Base-by-base conservation (phyloP, 2,888 invertebrate genomes). In the Anticlea derivata region DNA sequence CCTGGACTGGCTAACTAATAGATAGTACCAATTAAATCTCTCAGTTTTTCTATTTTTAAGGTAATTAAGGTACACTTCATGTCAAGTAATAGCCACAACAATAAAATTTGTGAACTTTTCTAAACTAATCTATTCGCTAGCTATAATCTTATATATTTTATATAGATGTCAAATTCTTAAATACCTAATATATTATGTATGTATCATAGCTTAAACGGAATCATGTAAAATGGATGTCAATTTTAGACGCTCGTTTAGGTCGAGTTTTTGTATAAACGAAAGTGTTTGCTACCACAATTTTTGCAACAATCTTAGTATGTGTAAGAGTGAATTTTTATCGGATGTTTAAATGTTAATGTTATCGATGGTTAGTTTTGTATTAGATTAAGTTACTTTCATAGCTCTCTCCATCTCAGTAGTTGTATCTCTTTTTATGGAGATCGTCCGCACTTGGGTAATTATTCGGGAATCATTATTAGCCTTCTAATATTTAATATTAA, bases 221-320 rank as follows among this genome's bases (percentile, higher is more conserved):
- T 83, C 78, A 76, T 88, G 85, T 86, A 87, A 83, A 83, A 82
- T 88, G 80, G 85, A 88, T 88, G 89, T 89, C 89, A 89, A 89
- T 89, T 89, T 80, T 89, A 86, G 86, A 64, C 58, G 75, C 74
- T 68, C 80, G 78, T 72, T 68, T 78, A 82, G 82, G 56, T 67
- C 75, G 84, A 68, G 71, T 68, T 81, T 81, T 86, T 86, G 80
- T 86, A 86, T 78, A 75, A 68, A 71, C 56, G 58, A 66, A 61
- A 65, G 64, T 55, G 70, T 86, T 86, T 87, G 88, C 87, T 88
- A 84, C 78, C 78, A 86, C 80, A 78, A 75, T 80, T 83, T 87
- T 87, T 86, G 85, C 86, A 83, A 83, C 77, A 78, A 76, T 78
- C 70, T 78, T 55, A 68, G 65, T 73, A 76, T 61, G 69, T 61